Evolutionary conservation across 2,113 vertebrate genomes (phyloP).

Genomic region (Gambusia affinis): DNA sequence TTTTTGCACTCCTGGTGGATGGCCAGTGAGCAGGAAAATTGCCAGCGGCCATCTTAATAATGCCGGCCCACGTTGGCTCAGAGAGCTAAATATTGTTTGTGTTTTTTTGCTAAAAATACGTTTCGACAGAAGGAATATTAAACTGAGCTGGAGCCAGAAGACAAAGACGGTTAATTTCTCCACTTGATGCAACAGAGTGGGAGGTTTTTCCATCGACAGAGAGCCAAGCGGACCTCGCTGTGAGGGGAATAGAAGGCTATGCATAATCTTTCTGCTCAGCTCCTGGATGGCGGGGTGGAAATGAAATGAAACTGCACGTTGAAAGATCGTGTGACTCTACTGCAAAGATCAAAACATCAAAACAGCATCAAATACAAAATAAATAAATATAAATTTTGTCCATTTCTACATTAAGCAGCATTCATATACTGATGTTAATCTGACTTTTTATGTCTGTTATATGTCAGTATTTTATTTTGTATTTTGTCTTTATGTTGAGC

Average conservation of each 20-base stretch:
- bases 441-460: too few species aligned
- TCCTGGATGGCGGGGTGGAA: not conserved
- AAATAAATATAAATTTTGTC: too few species aligned
- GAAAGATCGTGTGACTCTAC: too few species aligned
- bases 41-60: conserved; percentile 37
- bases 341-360: not conserved
- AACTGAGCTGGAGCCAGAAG: conserved; percentile 9
- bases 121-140: conserved; percentile 36
- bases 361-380: not conserved
- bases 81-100: conserved; percentile 39
- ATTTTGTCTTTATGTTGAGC: too few species aligned
- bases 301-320: too few species aligned
- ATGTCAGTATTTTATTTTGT: not conserved
- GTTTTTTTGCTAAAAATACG: conserved; percentile 43
- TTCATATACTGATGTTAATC: too few species aligned
- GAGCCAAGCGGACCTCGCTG: not conserved
- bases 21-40: conserved; percentile 37
- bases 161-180: conserved; percentile 48
- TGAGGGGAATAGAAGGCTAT: not conserved
- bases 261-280: not conserved
- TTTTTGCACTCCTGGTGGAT: conserved; percentile 19
- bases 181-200: conserved; percentile 9
- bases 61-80: conserved; percentile 23
- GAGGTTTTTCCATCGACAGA: not conserved
- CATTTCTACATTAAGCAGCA: too few species aligned